Base-by-base conservation (phyloP, 2,113 vertebrate species). In the Rhinoptilus africanus region DNA sequence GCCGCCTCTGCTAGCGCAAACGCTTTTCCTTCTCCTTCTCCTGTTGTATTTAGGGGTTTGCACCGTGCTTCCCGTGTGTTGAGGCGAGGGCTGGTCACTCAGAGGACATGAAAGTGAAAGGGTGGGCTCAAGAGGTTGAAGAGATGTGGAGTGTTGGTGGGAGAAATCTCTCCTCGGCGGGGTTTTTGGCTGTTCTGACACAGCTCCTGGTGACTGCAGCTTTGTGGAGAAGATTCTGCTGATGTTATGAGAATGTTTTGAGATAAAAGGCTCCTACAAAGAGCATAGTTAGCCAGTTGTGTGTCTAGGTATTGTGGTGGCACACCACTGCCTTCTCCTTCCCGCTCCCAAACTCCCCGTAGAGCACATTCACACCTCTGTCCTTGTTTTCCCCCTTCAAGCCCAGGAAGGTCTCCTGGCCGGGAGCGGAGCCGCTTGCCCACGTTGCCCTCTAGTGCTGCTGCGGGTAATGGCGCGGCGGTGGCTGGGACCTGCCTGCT, bases 371-470 rank as follows among this genome's bases (percentile, higher is more conserved):
- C 5, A 0, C 16, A 50, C 26, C 50, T 45, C 6, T 0, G 1
- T 32, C 28, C 23, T 4, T n/a, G 41, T 66, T 71, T 91, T 35
- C 51, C 39, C 66, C 41, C 48, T 34, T 54, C 54, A 37, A 43
- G 9, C 37, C n/a, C 4, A 6, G 68, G 48, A 62, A 62, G 17
- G 68, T 57, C 45, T 76, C 24, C 76, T 66, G 63, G 32, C 50
- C 35, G 91, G 54, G 41, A 60, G 60, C 2, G 9, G 37, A 85
- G 63, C 32, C 32, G 51, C 74, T 91, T 53, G 54, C 73, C 77
- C 94, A 59, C 35, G 93, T 94, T 96, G 95, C 96, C 96, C 96
- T 93, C 97, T 97, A 94, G 96, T 85, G 97, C 88, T 69, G 74
- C 92, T 7, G 47, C 2, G 23, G 60, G 77, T 89, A 86, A 91